These are phyloP conservation scores for Pectinophora gossypiella DNA, from an alignment of 1,140 invertebrate genomes.

Conservation along the genomic window DNA sequence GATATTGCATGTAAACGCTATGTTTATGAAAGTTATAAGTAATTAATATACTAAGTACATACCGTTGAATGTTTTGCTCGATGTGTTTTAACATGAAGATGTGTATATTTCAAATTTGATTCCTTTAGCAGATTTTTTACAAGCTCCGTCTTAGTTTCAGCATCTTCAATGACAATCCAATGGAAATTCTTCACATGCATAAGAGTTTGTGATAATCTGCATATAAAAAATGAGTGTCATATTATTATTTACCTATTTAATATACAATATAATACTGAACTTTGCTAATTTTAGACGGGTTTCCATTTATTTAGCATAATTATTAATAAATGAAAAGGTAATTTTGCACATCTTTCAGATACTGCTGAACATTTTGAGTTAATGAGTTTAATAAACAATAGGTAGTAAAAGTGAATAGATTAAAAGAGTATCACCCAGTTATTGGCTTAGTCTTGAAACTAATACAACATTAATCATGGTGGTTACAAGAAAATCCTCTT, in stretches of 20 bases:
- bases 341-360: too few relatives aligned
- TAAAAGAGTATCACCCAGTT: too few relatives aligned
- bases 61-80: conserved; percentile 69
- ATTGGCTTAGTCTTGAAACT: too few relatives aligned
- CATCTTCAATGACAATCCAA: conserved; percentile 97
- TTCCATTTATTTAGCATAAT: not conserved
- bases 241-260: not conserved
- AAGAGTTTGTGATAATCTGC: conserved; percentile 91
- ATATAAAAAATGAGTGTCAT: too few relatives aligned
- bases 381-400: too few relatives aligned
- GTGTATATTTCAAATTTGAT: conserved; percentile 85
- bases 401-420: too few relatives aligned
- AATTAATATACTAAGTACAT: conserved; percentile 28
- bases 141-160: conserved; percentile 82
- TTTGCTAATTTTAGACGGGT: not conserved
- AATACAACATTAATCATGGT: too few relatives aligned
- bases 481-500: too few relatives aligned
- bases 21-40: too few relatives aligned
- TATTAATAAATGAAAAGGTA: too few relatives aligned
- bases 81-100: conserved; percentile 83
- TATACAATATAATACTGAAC: not conserved
- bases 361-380: too few relatives aligned
- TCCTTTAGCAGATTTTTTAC: conserved; percentile 88
- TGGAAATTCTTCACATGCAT: conserved; percentile 92
- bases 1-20: too few relatives aligned